A percentile compares a stretch with the other conserved stretches of the same genome.
Evolutionary conservation across 1,140 invertebrate genomes (phyloP).

Genomic region (Zophobas morio): DNA sequence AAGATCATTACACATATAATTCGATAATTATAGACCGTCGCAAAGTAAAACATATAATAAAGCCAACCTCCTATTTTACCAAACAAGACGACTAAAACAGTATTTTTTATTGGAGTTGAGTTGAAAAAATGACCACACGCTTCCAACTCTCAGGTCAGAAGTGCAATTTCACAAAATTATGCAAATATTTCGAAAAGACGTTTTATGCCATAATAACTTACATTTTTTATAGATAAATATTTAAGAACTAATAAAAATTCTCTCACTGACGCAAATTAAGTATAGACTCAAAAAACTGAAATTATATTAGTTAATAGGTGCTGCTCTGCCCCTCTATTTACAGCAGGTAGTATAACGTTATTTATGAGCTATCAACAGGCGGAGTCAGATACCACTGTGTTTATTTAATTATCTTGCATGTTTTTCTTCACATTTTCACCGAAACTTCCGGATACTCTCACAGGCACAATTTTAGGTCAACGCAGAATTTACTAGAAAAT

Average conservation of each 20-base stretch:
- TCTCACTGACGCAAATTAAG: conserved; percentile 18
- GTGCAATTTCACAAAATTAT: conserved; percentile 21
- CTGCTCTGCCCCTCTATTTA: conserved; percentile 17
- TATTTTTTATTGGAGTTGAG: neutral
- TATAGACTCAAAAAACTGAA: conserved; percentile 28
- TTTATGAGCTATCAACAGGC: conserved; percentile 37
- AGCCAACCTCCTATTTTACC: neutral
- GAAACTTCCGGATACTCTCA: neutral
- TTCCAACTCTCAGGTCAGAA: conserved; percentile 11
- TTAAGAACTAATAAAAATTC: conserved; percentile 19
- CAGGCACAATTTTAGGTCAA: conserved; percentile 17
- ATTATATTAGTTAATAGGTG: conserved; percentile 22
- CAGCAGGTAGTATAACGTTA: conserved; percentile 33
- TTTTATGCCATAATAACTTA: conserved; percentile 5
- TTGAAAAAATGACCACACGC: neutral
- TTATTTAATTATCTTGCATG: conserved; percentile 29
- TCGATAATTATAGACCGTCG: neutral
- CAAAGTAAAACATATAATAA: neutral
- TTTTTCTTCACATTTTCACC: conserved; percentile 1
- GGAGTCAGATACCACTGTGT: conserved; percentile 28
- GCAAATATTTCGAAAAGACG: conserved; percentile 25
- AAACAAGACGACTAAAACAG: neutral
- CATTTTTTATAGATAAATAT: conserved; percentile 13
- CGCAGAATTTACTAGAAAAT: conserved; percentile 2
- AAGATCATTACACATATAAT: neutral